Evolutionary conservation across 2,113 vertebrate genomes (phyloP).

Genomic region (Pseudonaja textilis): DNA sequence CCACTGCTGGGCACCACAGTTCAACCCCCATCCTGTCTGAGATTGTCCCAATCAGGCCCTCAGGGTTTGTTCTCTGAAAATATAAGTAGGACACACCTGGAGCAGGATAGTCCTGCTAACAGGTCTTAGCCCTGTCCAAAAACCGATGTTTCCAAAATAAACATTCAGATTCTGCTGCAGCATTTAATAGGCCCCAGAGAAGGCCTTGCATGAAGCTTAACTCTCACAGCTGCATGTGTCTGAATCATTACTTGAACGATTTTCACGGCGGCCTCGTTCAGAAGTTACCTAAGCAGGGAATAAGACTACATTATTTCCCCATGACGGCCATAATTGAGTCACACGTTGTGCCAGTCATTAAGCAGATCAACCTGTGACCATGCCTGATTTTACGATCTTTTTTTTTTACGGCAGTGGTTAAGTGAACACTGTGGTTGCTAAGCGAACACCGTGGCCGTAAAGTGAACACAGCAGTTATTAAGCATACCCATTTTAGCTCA

Average conservation of each 20-base stretch:
- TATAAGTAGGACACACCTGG: background rate
- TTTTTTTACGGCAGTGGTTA: too few relatives aligned
- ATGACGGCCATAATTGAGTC: background rate
- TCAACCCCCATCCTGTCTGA: background rate
- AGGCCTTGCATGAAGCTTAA: background rate
- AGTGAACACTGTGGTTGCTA: too few relatives aligned
- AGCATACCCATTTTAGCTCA: too few relatives aligned
- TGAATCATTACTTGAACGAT: background rate
- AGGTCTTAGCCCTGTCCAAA: background rate
- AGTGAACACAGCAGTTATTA: too few relatives aligned
- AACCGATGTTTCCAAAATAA: background rate
- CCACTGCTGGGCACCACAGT: background rate
- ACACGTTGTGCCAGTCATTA: too few relatives aligned
- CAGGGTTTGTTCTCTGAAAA: background rate
- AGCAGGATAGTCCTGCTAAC: background rate
- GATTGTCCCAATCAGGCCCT: too few relatives aligned
- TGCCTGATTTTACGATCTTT: too few relatives aligned
- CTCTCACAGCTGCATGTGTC: background rate
- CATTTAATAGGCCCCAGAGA: background rate
- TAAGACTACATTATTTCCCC: background rate
- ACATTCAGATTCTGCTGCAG: too few relatives aligned
- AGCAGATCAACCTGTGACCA: too few relatives aligned
- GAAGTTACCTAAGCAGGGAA: background rate
- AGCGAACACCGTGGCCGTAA: too few relatives aligned
- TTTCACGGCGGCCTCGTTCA: background rate